Conservation (phyloP, 2,797 vertebrate genomes). For the Sus cebifrons region DNA sequence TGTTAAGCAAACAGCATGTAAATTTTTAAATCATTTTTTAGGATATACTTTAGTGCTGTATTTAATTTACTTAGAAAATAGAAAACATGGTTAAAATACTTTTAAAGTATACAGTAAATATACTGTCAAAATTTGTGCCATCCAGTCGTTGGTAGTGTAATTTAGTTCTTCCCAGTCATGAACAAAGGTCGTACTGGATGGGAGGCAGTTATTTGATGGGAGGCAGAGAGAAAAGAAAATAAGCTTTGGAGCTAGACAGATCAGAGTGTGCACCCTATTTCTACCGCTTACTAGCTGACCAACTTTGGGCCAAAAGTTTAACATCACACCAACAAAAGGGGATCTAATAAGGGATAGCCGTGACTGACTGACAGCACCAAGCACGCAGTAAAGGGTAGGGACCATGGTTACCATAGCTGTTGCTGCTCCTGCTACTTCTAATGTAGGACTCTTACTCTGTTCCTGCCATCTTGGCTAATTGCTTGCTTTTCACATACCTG, state of each 20-base stretch:
- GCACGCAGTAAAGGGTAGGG: background rate
- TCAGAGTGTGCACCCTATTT: background rate
- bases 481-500: background rate
- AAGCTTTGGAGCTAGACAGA: background rate
- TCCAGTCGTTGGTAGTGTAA: background rate
- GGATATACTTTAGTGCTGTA: background rate
- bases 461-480: background rate
- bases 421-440: background rate
- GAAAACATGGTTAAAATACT: slow-evolving; percentile 31
- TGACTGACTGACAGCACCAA: background rate
- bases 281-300: background rate
- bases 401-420: background rate
- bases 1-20: background rate
- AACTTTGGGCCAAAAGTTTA: background rate
- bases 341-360: background rate
- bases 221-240: background rate
- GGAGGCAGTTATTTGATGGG: background rate
- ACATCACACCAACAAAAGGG: background rate
- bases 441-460: background rate
- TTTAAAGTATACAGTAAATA: background rate
- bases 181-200: background rate
- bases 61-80: slow-evolving; percentile 42
- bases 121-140: background rate
- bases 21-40: background rate
- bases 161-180: background rate